Base-by-base conservation (phyloP, 2,113 vertebrate species). In the Caretta caretta region DNA sequence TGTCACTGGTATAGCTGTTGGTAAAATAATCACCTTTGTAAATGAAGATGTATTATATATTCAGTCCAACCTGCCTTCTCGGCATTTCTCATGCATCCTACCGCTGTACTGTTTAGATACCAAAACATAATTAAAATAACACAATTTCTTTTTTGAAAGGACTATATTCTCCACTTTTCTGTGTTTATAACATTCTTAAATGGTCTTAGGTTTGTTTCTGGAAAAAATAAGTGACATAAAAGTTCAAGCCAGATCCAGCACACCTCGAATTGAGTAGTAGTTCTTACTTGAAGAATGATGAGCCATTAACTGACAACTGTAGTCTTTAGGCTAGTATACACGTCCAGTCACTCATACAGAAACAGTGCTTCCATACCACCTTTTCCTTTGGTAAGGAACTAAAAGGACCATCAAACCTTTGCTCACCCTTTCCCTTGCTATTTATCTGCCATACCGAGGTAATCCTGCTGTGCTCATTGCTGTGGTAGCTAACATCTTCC, bases 401-500 rank as follows among this genome's bases (percentile, higher is more conserved):
- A n/a, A 49, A 96, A 87, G 2, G 5, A 19, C 46, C 42, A 49
- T 35, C 2, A 48, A 4, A 29, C 0, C 0, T 29, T 46, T 92
- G 7, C 16, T 62, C 54, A 89, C 83, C 0, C 4, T 90, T 80
- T 81, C 27, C 8, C 84, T 88, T 80, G 4, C 11, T 83, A 25
- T 8, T 24, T 90, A 59, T 24, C 25, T 59, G 1, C 7, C 3
- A 2, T 0, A 31, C 2, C 76, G 1, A 1, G 2, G 12, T 86
- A 76, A 59, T 88, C 24, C 11, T 62, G 1, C 42, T 27, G 12
- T 69, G 14, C 38, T 25, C 53, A 4, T 38, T 86, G 24, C 31
- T 56, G n/a, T 69, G 51, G 12, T 62, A 7, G 24, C 7, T 4
- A 4, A 0, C 0, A 0, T 42, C 27, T 35, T 20, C 27, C 56